Conservation (phyloP, 2,888 invertebrate species). For the Stegana nigrithorax region DNA sequence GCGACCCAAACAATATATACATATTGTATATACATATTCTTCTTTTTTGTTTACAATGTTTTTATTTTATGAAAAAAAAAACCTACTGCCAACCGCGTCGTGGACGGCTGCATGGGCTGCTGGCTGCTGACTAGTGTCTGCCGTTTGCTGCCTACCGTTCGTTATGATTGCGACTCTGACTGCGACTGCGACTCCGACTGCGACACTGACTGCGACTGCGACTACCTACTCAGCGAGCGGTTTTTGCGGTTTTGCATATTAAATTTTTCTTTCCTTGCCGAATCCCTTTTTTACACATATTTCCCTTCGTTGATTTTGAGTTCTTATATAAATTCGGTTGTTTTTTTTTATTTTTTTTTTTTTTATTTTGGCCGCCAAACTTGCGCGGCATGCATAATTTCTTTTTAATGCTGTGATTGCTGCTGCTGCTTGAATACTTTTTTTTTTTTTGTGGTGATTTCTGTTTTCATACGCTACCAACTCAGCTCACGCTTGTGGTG, state of each 20-base stretch:
- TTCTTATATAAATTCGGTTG: conserved; percentile 16
- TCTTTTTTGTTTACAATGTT: conserved; percentile 47
- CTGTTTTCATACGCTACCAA: no score
- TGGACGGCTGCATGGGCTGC: no score
- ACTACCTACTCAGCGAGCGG: conserved; percentile 38
- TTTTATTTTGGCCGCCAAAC: conserved; percentile 55
- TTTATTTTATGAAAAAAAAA: conserved; percentile 53
- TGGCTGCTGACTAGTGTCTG: no score
- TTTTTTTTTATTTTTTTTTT: conserved; percentile 50
- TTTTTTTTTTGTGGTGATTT: neutral
- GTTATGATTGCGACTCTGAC: no score
- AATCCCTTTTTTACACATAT: conserved; percentile 5
- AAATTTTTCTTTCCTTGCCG: conserved; percentile 48
- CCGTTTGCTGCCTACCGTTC: no score
- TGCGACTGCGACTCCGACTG: neutral
- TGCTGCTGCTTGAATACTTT: conserved; percentile 3
- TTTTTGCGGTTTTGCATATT: conserved; percentile 65
- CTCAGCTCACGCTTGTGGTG: no score
- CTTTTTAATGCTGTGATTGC: conserved; percentile 55
- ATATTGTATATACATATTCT: no score
- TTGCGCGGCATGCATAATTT: conserved; percentile 60
- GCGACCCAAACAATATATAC: conserved; percentile 63
- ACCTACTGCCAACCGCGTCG: no score
- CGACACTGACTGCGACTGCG: neutral
- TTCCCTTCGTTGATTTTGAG: neutral